Evolutionary conservation across 2,797 vertebrate species (phyloP).

Genomic region (Heliangelus exortis): DNA sequence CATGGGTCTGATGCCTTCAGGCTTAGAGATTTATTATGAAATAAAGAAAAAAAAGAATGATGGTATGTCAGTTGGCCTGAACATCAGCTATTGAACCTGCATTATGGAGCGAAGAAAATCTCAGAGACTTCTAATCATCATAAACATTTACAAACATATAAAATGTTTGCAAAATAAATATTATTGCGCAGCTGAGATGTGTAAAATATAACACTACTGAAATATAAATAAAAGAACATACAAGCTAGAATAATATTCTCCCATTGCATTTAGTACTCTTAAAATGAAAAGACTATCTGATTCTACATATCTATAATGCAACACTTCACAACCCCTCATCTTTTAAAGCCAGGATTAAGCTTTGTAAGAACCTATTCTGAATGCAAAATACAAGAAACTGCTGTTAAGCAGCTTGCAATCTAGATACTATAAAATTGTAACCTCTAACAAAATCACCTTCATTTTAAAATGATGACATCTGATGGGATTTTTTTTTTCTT

Average conservation of each 20-base stretch:
- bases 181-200: not conserved
- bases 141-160: not conserved
- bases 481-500: not conserved
- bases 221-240: conserved; percentile 30
- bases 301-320: conserved; percentile 40
- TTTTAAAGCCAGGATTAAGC: conserved; percentile 67
- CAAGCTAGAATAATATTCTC: conserved; percentile 32
- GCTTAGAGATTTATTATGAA: conserved; percentile 78
- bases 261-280: conserved; percentile 27
- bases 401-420: conserved; percentile 19
- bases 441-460: conserved; percentile 19
- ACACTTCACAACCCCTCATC: conserved; percentile 43
- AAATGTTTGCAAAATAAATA: conserved; percentile 40
- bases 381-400: conserved; percentile 48
- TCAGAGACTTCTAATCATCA: conserved; percentile 53
- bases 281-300: conserved; percentile 55
- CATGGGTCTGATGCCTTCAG: conserved; percentile 74
- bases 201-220: not conserved
- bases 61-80: conserved; percentile 60
- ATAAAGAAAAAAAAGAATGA: conserved; percentile 75
- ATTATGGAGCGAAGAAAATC: conserved; percentile 44
- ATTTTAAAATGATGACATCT: not conserved
- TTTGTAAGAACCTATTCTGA: conserved; percentile 25
- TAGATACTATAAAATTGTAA: conserved; percentile 6
- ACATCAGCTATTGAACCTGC: conserved; percentile 45